These are phyloP conservation scores for Manis pentadactyla DNA, from an alignment of 2,797 vertebrate species.

Conservation along the genomic window DNA sequence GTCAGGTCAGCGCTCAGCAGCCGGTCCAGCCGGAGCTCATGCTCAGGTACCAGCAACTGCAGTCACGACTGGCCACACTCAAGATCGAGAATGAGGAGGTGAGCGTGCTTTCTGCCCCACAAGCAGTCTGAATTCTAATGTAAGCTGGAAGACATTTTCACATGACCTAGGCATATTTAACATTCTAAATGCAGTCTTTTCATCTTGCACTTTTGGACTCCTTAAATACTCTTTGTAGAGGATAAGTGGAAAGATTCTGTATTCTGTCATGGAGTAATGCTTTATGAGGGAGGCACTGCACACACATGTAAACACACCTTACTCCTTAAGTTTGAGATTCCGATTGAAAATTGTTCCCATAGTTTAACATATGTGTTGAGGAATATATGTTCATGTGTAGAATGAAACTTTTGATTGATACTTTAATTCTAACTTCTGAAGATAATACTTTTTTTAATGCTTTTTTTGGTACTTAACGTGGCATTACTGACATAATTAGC, in stretches of 20 bases:
- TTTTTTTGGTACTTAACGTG: constrained; percentile 5
- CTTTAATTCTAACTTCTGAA: constrained; percentile 45
- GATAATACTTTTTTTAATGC: not conserved
- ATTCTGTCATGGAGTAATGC: not conserved
- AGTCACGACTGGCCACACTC: constrained; percentile 95
- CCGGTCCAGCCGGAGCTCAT: constrained; percentile 96
- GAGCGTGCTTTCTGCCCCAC: constrained; percentile 62
- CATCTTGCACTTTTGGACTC: not conserved
- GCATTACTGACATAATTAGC: not conserved
- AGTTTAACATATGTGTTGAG: not conserved
- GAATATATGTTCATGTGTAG: not conserved
- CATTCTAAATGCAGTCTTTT: not conserved
- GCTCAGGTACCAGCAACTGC: constrained; percentile 96
- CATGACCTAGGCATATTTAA: no score
- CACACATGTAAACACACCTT: not conserved
- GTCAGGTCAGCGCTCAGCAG: constrained; percentile 96
- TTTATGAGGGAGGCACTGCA: not conserved
- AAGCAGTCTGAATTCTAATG: not conserved
- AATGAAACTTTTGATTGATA: not conserved
- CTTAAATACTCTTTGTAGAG: not conserved
- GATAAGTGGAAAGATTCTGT: not conserved
- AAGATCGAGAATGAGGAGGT: constrained; percentile 99
- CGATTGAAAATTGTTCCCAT: not conserved
- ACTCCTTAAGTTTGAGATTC: not conserved
- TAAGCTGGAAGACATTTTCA: not conserved